phyloP scores from a whole-genome alignment of 2,888 invertebrate genomes.

The Heteropelma amictum region DNA sequence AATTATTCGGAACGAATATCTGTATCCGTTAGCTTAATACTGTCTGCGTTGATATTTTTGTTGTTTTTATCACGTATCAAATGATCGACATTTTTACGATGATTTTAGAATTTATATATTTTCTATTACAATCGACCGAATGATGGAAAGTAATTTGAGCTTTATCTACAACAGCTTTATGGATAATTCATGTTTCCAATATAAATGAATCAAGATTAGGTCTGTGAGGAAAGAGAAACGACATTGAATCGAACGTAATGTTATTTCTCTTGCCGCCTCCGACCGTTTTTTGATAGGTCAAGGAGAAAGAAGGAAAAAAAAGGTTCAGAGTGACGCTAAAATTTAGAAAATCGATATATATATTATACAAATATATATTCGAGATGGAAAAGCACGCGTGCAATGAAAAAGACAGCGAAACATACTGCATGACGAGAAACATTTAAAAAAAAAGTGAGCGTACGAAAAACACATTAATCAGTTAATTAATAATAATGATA shows the following conservation, averaged over 20 bases:
- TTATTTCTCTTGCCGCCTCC: not conserved
- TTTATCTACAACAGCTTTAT: too few relatives aligned
- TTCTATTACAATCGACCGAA: too few relatives aligned
- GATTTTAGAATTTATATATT: too few relatives aligned
- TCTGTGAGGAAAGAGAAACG: not conserved
- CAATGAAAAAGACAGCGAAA: conserved; percentile 61
- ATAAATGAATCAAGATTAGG: not conserved
- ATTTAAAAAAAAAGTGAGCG: not conserved
- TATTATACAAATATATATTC: conserved; percentile 6
- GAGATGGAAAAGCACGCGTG: conserved; percentile 17
- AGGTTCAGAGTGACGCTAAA: not conserved
- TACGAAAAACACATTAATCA: conserved; percentile 6
- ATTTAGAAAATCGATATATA: not conserved
- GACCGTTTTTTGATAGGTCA: not conserved
- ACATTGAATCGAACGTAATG: not conserved
- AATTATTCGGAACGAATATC: too few relatives aligned
- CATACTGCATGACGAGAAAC: conserved; percentile 32
- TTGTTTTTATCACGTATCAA: too few relatives aligned
- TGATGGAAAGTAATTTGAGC: too few relatives aligned
- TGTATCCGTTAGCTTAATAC: too few relatives aligned
- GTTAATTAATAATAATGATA: conserved; percentile 52
- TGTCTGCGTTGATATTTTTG: too few relatives aligned
- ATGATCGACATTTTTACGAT: too few relatives aligned
- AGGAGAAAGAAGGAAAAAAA: not conserved
- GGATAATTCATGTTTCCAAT: conserved; percentile 41